Evolutionary conservation across 2,113 vertebrate genomes (phyloP), one percentile per base, ranked within the genome.

Genomic region (Limanda limanda): DNA sequence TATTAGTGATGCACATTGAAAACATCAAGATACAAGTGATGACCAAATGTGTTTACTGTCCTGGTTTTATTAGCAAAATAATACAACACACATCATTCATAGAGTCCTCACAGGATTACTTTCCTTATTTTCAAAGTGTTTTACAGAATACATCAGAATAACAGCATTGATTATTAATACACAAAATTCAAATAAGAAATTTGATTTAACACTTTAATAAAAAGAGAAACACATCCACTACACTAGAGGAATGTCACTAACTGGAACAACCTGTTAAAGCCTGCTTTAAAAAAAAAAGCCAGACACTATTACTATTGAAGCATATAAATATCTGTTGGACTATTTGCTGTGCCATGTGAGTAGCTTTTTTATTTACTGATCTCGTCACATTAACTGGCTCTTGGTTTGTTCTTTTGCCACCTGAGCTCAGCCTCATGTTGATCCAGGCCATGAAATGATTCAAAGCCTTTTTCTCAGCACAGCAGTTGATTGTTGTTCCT

Each of bases 351-450:
- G 13, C 31, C 23, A 17, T 45, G 2, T 47, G 27, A 25, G 37
- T 47, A 1, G 8, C 15, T 55, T 23, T 55, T 54, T 1, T 13
- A 51, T 55, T 21, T 21, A 3, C 3, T 57, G 13, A 74, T 58
- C 25, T 40, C 42, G 31, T 74, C 12, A 18, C 51, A 77, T 68
- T 20, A 71, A 71, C 24, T 37, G 20, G 14, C 48, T n/a, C 9
- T 4, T 9, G 13, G 47, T 61, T 54, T 74, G 12, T 48, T 63
- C 31, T 69, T 51, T 18, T 60, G 12, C 27, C 60, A 63, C 25
- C 40, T 84, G 68, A 79, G 75, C 72, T 74, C 79, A 71, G 35
- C 40, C 74, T 56, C 23, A 58, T 24, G 27, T 51, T 51, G 3
- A 51, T 83, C 51, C 47, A 66, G 59, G 13, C 8, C 42, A 27